phyloP scores from a whole-genome alignment of 2,888 invertebrate species.

The Petrolisthes manimaculis region DNA sequence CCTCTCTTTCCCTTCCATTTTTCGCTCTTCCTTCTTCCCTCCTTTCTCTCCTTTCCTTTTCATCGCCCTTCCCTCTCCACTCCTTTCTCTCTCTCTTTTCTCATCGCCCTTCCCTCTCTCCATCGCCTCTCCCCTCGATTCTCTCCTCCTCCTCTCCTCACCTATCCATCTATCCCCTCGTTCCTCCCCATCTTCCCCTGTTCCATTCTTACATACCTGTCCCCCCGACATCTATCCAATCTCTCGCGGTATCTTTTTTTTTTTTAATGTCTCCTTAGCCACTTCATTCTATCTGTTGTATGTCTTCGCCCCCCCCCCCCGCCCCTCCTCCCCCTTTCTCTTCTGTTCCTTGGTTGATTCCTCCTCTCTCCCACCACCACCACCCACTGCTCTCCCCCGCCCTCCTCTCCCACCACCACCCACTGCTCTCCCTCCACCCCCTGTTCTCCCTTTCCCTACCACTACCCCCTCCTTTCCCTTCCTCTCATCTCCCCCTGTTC shows the following conservation, averaged over 20 bases:
- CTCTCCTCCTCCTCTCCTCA: slow-evolving; percentile 3
- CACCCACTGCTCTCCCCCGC: background rate
- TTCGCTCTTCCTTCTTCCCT: background rate
- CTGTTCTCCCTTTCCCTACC: background rate
- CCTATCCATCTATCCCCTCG: background rate
- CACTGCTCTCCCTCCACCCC: background rate
- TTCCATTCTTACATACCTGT: background rate
- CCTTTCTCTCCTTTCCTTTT: background rate
- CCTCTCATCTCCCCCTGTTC: background rate
- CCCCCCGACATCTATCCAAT: background rate
- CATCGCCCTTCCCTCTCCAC: background rate
- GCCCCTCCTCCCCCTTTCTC: background rate
- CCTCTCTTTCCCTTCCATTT: background rate
- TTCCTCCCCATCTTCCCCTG: background rate
- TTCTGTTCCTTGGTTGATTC: background rate
- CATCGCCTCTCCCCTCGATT: background rate
- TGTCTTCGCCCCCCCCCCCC: background rate
- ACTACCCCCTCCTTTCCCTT: background rate
- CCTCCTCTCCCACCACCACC: background rate
- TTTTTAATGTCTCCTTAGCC: too few species aligned
- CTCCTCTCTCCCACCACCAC: background rate
- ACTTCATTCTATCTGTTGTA: background rate
- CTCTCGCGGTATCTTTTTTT: background rate
- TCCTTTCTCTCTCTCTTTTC: slow-evolving; percentile 9
- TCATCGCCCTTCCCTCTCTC: background rate